These are phyloP conservation scores for Strongylocentrotus purpuratus DNA, from an alignment of 35 echinoderm and acorn worm species.

Conservation along the genomic window DNA sequence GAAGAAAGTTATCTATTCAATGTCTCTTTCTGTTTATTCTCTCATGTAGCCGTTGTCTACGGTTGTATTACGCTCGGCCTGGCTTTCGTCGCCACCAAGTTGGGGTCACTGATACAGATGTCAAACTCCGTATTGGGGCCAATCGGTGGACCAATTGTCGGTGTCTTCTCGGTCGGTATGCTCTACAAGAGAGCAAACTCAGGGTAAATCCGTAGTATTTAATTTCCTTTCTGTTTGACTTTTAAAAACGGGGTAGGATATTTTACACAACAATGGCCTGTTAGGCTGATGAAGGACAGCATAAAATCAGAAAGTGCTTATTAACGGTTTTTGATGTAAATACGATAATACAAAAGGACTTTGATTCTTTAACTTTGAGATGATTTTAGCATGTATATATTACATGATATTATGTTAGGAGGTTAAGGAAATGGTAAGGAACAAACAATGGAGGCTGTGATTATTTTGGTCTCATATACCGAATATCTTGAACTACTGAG, in stretches of 20 bases:
- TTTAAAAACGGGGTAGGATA: not conserved
- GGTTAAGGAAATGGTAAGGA: too few species aligned
- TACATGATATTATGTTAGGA: too few species aligned
- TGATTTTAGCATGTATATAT: too few species aligned
- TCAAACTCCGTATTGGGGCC: slow-evolving; percentile 72
- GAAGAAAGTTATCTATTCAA: too few species aligned
- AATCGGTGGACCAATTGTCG: slow-evolving; percentile 77
- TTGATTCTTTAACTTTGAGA: too few species aligned
- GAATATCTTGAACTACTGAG: too few species aligned
- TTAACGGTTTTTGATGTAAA: too few species aligned
- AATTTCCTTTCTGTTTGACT: not conserved
- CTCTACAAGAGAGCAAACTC: slow-evolving; percentile 81
- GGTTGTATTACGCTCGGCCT: slow-evolving; percentile 55
- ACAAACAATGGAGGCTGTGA: too few species aligned
- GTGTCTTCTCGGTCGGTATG: slow-evolving; percentile 80
- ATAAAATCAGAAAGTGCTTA: too few species aligned
- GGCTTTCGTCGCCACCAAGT: slow-evolving; percentile 62
- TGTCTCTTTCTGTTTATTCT: not conserved
- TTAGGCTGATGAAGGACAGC: not conserved
- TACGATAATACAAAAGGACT: too few species aligned
- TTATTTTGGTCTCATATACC: too few species aligned
- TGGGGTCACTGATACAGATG: slow-evolving; percentile 74
- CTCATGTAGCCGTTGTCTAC: slow-evolving; percentile 60
- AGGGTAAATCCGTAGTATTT: slow-evolving; percentile 44
- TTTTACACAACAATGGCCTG: not conserved